Conservation (phyloP, 2,797 vertebrate species). For the Tangara arthus region DNA sequence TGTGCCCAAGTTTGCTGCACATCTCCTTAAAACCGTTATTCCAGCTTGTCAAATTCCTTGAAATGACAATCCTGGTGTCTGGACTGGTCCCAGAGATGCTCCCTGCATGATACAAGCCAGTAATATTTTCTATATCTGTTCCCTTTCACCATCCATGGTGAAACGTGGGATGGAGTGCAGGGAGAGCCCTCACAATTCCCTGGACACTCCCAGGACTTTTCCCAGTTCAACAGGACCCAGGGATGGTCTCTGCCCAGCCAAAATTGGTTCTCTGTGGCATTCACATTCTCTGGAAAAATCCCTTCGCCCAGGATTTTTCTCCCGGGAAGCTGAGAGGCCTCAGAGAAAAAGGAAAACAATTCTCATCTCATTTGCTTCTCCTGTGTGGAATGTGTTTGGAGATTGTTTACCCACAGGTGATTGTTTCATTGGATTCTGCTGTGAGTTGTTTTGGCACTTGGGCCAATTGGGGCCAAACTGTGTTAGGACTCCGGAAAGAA, state of each 20-base stretch:
- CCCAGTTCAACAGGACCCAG: background rate
- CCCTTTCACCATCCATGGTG: background rate
- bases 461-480: too few relatives aligned
- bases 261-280: background rate
- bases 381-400: background rate
- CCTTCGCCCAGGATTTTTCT: background rate
- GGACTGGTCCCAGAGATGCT: background rate
- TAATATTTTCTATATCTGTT: background rate
- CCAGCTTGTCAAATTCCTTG: background rate
- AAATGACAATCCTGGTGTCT: background rate
- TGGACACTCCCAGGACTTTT: accelerated
- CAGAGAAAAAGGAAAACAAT: background rate
- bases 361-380: background rate
- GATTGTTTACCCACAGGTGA: too few relatives aligned
- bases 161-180: accelerated
- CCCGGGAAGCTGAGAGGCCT: background rate
- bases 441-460: background rate
- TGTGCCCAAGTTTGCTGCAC: background rate
- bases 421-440: background rate
- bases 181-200: background rate
- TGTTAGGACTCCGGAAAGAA: background rate
- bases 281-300: background rate
- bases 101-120: background rate
- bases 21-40: background rate
- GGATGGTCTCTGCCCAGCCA: background rate